Evolutionary conservation across 2,113 vertebrate species (phyloP), one percentile per base, ranked within the genome.

Genomic region (Hippocampus mohnikei): DNA sequence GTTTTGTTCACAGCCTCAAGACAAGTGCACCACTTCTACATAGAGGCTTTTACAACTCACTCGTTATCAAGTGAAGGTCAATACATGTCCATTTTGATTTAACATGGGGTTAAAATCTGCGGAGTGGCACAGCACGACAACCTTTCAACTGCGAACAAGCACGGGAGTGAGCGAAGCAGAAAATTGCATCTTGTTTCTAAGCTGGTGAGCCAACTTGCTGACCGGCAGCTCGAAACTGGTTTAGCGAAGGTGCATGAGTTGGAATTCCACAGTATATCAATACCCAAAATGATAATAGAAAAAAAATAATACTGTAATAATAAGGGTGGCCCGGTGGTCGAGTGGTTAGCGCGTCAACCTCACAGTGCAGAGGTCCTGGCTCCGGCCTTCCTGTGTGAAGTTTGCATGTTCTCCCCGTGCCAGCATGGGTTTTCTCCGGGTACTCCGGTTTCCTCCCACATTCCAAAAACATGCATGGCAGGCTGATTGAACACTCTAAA

Each of bases 141-240:
- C 3, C 50, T 60, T 67, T 62, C 21, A 2, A 71, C 42, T 63
- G 40, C 25, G n/a, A 23, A 65, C 50, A 68, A 25, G 0, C 52
- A 60, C 55, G 64, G 70, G 69, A 67, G 73, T n/a, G 75, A 20
- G 79, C 71, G 20, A 13, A 77, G 76, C 72, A 84, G 76, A 71
- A 89, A 86, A 85, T 81, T 56, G 25, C 59, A 52, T 72, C 42
- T 66, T 18, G 0, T 69, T 84, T 63, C 27, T 71, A 27, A 58
- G 25, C 56, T 5, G 11, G 13, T 27, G 13, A 27, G 25, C 58
- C 58, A 33, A 33, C 58, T 55, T 55, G 9, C 8, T 55, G 21
- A 55, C 52, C 3, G 10, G 9, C 52, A 33, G 58, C 27, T 33
- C 58, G 18, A 16, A 33, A 59, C 25, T 8, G 15, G 58, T 33